phyloP scores from a whole-genome alignment of 2,797 vertebrate species.

The Sebastes iracundus region DNA sequence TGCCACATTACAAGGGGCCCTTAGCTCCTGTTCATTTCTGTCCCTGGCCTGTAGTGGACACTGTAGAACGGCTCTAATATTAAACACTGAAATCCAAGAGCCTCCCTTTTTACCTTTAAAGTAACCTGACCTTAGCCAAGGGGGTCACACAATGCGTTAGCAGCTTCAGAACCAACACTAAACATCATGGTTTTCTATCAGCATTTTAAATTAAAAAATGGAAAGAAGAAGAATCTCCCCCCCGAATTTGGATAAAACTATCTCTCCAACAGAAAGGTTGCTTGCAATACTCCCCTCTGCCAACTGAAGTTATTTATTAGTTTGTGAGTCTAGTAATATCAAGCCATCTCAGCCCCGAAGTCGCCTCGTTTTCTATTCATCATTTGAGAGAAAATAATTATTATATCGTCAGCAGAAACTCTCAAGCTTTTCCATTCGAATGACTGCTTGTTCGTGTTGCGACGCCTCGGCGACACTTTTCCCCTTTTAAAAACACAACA shows the following conservation, averaged over 20 bases:
- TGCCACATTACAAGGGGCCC: not conserved
- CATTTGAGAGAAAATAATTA: constrained; percentile 20
- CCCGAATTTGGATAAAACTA: not conserved
- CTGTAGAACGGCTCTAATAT: not conserved
- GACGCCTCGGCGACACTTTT: not conserved
- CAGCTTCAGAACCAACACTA: constrained; percentile 20
- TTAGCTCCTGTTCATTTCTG: not conserved
- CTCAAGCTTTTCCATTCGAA: not conserved
- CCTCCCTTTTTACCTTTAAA: not conserved
- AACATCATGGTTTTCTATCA: not conserved
- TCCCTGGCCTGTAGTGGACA: not conserved
- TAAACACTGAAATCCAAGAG: constrained; percentile 14
- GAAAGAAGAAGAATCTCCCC: not conserved
- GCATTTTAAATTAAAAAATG: constrained; percentile 1
- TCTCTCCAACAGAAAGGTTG: not conserved
- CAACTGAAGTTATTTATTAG: not conserved
- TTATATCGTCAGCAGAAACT: not conserved
- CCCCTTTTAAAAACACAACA: constrained; percentile 22
- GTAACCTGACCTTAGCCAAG: not conserved
- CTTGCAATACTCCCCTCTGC: not conserved
- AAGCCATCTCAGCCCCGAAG: not conserved
- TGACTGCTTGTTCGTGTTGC: not conserved
- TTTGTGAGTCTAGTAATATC: not conserved
- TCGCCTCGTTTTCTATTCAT: not conserved
- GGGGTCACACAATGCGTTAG: constrained; percentile 18